Evolutionary conservation across 2,113 vertebrate genomes (phyloP), one percentile per base, ranked within the genome.

Genomic region (Pandion haliaetus): DNA sequence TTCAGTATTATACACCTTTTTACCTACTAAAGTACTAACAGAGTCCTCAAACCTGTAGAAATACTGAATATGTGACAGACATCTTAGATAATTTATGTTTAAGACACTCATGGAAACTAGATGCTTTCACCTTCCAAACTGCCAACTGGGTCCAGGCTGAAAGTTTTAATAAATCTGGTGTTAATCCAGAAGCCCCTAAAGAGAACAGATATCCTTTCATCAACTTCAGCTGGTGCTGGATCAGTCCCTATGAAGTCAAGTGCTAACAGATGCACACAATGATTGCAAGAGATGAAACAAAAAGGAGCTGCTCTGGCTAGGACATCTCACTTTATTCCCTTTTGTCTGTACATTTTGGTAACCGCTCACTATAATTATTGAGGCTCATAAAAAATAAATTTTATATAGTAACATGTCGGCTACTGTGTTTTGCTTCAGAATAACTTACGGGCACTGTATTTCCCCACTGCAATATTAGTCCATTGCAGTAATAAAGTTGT

Each of bases 401-500:
- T 80, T 67, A n/a, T 57, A 31, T 32, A 72, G 57, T 63, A 93
- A 83, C 47, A 52, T 2, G 12, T 34, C 72, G 94, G 88, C 79
- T 92, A 8, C 82, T 63, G 63, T 36, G 58, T 70, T 96, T 93
- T 61, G 45, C 72, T 96, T 93, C 89, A 81, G 91, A 91, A 82
- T 94, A 95, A 97, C 63, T 91, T 93, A 90, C 6, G 14, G 73
- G 84, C n/a, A 32, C 49, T 90, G 44, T 73, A 67, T 90, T 96
- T 92, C 76, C 72, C 80, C 73, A 40, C 59, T 66, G 96, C 40
- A 57, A 55, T 69, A 50, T 88, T 61, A 85, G 89, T 93, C 86
- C 95, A 4, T 42, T 70, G 88, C 66, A 57, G 88, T 58, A 95
- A 90, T 97, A 95, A 98, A 98, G 58, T 94, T 96, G 96, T 97